Percentiles rank a stretch among this genome's conserved stretches.
phyloP scores from a whole-genome alignment of 2,797 vertebrate genomes.

The Microchirus variegatus region DNA sequence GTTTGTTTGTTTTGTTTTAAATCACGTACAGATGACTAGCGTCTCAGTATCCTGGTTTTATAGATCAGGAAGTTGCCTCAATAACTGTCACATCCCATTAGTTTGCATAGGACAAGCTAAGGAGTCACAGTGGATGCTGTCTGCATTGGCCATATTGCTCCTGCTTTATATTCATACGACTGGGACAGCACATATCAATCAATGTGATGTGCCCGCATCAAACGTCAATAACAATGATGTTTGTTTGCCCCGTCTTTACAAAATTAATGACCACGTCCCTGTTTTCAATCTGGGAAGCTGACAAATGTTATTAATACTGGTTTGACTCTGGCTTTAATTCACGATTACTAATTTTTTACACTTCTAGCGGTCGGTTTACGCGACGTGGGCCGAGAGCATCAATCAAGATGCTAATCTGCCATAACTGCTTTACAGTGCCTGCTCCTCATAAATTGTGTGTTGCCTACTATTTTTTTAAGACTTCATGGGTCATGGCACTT shows the following conservation, averaged over 20 bases:
- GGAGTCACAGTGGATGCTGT: slow-evolving; percentile 38
- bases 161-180: slow-evolving; percentile 53
- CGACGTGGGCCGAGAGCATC: slow-evolving; percentile 54
- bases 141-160: slow-evolving; percentile 28
- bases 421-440: slow-evolving; percentile 41
- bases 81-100: slow-evolving; percentile 62
- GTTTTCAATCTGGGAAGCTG: slow-evolving; percentile 52
- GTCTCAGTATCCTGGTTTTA: slow-evolving; percentile 28
- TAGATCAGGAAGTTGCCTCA: slow-evolving; percentile 39
- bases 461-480: not conserved
- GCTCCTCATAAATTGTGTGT: slow-evolving; percentile 31
- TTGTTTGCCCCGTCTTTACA: slow-evolving; percentile 28
- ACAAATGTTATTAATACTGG: slow-evolving; percentile 60
- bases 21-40: slow-evolving; percentile 14
- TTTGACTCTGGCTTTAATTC: slow-evolving; percentile 56
- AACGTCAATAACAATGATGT: slow-evolving; percentile 38
- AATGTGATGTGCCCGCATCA: slow-evolving; percentile 35
- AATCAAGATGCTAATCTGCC: slow-evolving; percentile 57
- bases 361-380: slow-evolving; percentile 45
- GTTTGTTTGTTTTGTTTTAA: slow-evolving; percentile 29
- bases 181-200: slow-evolving; percentile 51
- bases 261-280: slow-evolving; percentile 40
- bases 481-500: slow-evolving; percentile 25
- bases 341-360: slow-evolving; percentile 43
- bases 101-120: slow-evolving; percentile 22